These are phyloP conservation scores for Sarcophaga peregrina DNA, from an alignment of 1,140 invertebrate species.

Conservation along the genomic window DNA sequence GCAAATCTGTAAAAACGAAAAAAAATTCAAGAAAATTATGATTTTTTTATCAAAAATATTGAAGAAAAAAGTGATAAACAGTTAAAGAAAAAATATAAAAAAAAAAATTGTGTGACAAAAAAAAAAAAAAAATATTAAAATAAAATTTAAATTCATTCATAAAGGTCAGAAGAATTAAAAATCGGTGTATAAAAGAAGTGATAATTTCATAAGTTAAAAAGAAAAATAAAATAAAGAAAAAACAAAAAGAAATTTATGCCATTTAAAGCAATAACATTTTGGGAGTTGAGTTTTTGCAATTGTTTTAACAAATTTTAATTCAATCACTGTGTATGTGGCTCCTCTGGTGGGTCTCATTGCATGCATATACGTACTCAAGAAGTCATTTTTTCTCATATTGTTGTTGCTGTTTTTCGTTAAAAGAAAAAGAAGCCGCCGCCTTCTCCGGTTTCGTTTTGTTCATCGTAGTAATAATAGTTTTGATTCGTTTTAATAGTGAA, in stretches of 20 bases:
- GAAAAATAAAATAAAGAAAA: neutral
- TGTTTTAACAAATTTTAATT: neutral
- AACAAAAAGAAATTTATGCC: neutral
- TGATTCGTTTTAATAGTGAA: too few relatives aligned
- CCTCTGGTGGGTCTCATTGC: constrained; percentile 16
- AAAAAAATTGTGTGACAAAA: neutral
- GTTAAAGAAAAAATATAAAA: neutral
- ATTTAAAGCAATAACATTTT: neutral
- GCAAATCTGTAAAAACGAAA: constrained; percentile 27
- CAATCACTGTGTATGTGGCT: constrained; percentile 22
- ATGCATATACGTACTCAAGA: constrained; percentile 34
- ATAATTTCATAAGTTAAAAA: neutral
- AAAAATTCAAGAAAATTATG: neutral
- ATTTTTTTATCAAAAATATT: neutral
- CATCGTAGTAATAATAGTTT: too few relatives aligned
- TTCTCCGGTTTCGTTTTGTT: neutral
- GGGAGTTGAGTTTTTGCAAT: neutral
- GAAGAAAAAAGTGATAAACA: too few relatives aligned
- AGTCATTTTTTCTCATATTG: constrained; percentile 1
- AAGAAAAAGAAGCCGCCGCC: constrained; percentile 10
- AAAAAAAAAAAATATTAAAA: neutral
- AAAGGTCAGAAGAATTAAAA: constrained; percentile 28
- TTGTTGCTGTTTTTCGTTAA: neutral
- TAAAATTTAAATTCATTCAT: constrained; percentile 26
- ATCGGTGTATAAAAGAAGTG: neutral